Evolutionary conservation across 2,113 vertebrate species (phyloP).

Genomic region (Otocyon megalotis): DNA sequence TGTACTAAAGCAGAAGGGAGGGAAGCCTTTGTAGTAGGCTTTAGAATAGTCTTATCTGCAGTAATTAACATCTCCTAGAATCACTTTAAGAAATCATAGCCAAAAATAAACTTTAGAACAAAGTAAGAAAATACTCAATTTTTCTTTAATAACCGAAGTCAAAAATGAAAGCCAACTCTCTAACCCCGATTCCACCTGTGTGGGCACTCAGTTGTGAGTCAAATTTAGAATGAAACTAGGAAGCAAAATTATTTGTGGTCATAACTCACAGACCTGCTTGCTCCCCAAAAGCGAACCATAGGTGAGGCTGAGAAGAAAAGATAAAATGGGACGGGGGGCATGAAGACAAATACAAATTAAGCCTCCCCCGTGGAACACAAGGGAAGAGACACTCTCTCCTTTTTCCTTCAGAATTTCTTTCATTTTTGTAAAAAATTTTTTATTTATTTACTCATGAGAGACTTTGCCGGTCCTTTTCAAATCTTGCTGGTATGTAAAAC

Average conservation of each 20-base stretch:
- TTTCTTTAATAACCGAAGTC: not conserved
- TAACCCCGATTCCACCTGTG: not conserved
- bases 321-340: fast-evolving
- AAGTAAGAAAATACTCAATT: slow-evolving; percentile 6
- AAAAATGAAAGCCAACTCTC: not conserved
- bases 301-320: not conserved
- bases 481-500: not conserved
- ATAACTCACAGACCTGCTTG: not conserved
- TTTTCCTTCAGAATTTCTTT: not conserved
- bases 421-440: not conserved
- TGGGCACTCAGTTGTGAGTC: too few relatives aligned
- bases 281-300: not conserved
- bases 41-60: not conserved
- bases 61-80: slow-evolving; percentile 69
- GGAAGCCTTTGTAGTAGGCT: not conserved
- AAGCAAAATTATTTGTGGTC: not conserved
- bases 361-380: not conserved
- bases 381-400: not conserved
- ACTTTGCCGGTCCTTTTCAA: not conserved
- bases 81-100: slow-evolving; percentile 7
- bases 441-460: too few relatives aligned
- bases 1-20: not conserved
- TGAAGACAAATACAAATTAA: too few relatives aligned
- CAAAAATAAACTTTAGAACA: slow-evolving; percentile 44
- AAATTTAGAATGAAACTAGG: not conserved